Base-by-base conservation (phyloP, 1,140 invertebrate genomes). In the Magallana gigas region DNA sequence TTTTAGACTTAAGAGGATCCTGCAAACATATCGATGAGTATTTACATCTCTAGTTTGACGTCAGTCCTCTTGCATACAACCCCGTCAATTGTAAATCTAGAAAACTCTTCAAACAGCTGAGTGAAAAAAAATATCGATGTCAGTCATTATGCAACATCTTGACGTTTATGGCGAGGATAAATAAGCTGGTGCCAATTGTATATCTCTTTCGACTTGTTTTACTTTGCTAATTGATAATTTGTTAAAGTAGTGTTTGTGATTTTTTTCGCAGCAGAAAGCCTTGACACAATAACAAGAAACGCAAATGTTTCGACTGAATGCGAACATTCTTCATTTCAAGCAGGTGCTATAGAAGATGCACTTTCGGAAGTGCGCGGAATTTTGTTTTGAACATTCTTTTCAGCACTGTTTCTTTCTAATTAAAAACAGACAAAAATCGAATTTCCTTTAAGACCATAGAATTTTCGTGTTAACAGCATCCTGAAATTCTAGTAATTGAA, bases 311-410 rank as follows among this genome's bases (percentile, higher is more conserved):
- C 11, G 68, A 76, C 14, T 76, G 8, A 29, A 29, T 76, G 18
- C 9, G 36, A 76, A 11, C 18, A 18, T 29, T 76, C 12, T 29
- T 29, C 29, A 36, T 23, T 76, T 76, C 8, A 29, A 36, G 11
- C 68, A 76, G 18, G 23, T 36, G 68, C 68, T 76, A 29, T 12
- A 76, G 23, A 29, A 48, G 36, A 8, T 76, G 68, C 14, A 76
- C 68, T 76, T 76, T 36, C 60, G 23, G 18, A 29, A 36, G 23
- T 29, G 12, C 36, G 23, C 29, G 68, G 68, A 29, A 76, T 76
- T 76, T 76, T 76, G 68, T 76, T 76, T 76, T 12, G 68, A 76
- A 12, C 68, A 76, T 76, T 76, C 68, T 76, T 36, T 29, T 29
- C 14, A 62, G 11, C 18, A 36, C 4, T 11, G 36, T 23, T 76